phyloP scores from a whole-genome alignment of 2,888 invertebrate species.

The Vannuccia rotundouncinata region DNA sequence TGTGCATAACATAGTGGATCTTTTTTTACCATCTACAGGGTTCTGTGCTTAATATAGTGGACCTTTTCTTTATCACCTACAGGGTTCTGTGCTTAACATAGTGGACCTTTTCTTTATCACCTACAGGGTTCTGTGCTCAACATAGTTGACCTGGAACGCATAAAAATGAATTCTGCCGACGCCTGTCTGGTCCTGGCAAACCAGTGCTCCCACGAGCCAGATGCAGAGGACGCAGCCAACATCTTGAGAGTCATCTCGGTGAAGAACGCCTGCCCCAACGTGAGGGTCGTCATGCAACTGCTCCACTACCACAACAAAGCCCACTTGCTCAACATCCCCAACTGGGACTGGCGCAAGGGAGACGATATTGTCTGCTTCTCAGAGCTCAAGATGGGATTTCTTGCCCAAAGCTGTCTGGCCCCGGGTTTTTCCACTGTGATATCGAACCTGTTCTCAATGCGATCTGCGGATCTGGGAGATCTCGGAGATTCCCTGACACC shows the following conservation, averaged over 20 bases:
- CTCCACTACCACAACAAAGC: slow-evolving; percentile 99
- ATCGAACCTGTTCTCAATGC: slow-evolving; percentile 99
- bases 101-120: too few relatives aligned
- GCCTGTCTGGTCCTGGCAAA: slow-evolving; percentile 98
- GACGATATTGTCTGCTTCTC: slow-evolving; percentile 99
- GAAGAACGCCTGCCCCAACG: slow-evolving; percentile 99
- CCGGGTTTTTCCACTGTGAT: slow-evolving; percentile 99
- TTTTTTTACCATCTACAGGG: too few relatives aligned
- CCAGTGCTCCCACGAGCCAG: slow-evolving; percentile 99
- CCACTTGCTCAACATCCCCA: slow-evolving; percentile 98
- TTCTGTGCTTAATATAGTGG: too few relatives aligned
- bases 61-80: too few relatives aligned
- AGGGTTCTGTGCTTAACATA: too few relatives aligned
- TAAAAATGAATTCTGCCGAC: slow-evolving; percentile 76
- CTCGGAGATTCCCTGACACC: slow-evolving; percentile 69
- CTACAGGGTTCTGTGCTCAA: slow-evolving; percentile 94
- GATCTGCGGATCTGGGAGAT: slow-evolving; percentile 59
- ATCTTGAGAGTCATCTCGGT: slow-evolving; percentile 99
- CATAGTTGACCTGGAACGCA: slow-evolving; percentile 98
- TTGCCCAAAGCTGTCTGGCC: slow-evolving; percentile 97
- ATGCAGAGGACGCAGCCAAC: slow-evolving; percentile 99
- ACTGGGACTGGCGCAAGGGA: slow-evolving; percentile 99
- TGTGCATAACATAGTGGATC: too few relatives aligned
- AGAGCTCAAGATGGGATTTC: slow-evolving; percentile 96
- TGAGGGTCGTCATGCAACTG: slow-evolving; percentile 96